Evolutionary conservation across 2,797 vertebrate species (phyloP), one percentile per base, ranked within the genome.

Genomic region (Thaleichthys pacificus): DNA sequence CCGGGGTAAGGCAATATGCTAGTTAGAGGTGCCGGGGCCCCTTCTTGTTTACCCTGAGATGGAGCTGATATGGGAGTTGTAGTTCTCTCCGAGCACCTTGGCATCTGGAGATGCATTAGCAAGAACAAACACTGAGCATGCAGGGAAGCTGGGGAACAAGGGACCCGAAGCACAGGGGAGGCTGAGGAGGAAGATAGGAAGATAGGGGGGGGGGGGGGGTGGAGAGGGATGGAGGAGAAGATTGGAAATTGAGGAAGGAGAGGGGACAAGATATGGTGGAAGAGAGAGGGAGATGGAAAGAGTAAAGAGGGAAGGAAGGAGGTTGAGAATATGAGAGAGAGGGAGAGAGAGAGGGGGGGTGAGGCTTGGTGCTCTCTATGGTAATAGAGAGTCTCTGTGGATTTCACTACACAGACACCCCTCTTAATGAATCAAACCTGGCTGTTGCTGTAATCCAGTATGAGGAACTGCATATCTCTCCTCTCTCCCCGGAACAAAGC

Each of bases 391-490:
- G 90, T 91, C 94, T 95, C 95, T 94, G 91, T 93, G 92, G 95
- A 95, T 92, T 79, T 93, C 87, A 82, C 92, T 90, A 91, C 91
- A 93, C 93, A 95, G 93, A 95, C 91, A 90, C 85, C 86, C 72
- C 79, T 76, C 77, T 86, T 94, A 98, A 97, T 98, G 96, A 98
- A 96, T 91, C 90, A 89, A 88, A 96, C 95, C 93, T 76, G 93
- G 91, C 94, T 93, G 93, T 91, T 85, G 91, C 68, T 12, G 54
- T 89, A 91, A 93, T 91, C 91, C 86, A 73, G 92, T 92, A 90
- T 93, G 93, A 92, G 91, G 92, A 93, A 93, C 91, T 80, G 71
- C 71, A 71, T 88, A 90, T 85, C 87, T 91, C 92, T 91, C 94
- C 89, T 80, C 86, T 90, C 90, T 93, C 90, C 78, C 67, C 90